Evolutionary conservation across 2,888 invertebrate genomes (phyloP).

Genomic region (Sarcophaga carnaria): DNA sequence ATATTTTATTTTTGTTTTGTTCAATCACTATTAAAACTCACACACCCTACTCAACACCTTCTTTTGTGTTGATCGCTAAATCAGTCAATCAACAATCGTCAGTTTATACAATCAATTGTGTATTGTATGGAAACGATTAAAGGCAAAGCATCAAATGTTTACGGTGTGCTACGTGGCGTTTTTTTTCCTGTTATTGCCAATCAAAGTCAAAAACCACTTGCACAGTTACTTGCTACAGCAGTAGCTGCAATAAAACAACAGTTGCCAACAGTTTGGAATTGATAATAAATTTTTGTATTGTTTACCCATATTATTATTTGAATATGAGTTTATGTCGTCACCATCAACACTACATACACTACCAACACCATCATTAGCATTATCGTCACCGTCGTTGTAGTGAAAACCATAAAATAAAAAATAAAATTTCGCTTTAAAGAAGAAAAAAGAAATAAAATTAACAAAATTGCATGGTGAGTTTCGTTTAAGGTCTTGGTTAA

Average conservation of each 20-base stretch:
- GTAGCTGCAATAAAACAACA: slow-evolving; percentile 7
- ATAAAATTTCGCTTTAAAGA: not conserved
- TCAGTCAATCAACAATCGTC: slow-evolving; percentile 21
- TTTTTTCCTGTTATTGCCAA: not conserved
- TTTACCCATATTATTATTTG: not conserved
- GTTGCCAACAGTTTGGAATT: slow-evolving; percentile 19
- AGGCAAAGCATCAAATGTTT: not conserved
- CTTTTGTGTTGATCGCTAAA: not conserved
- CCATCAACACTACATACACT: not conserved
- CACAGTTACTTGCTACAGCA: slow-evolving; percentile 1
- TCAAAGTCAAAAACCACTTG: slow-evolving; percentile 1
- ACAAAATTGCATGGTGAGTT: too few relatives aligned
- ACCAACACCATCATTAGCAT: slow-evolving; percentile 10
- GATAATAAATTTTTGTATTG: slow-evolving; percentile 6
- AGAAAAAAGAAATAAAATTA: not conserved
- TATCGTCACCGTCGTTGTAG: not conserved
- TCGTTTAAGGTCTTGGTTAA: slow-evolving; percentile 66
- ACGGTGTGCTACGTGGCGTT: not conserved
- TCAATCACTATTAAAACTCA: too few relatives aligned
- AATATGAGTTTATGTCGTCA: slow-evolving; percentile 18
- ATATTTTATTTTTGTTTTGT: too few relatives aligned
- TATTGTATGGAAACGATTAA: slow-evolving; percentile 8
- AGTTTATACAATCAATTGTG: slow-evolving; percentile 1
- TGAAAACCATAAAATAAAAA: slow-evolving; percentile 16
- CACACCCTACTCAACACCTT: not conserved